A percentile compares a stretch with the other conserved stretches of the same genome.
These are phyloP conservation scores for Melanostigma gelatinosum DNA, from an alignment of 2,113 vertebrate genomes.

Conservation along the genomic window DNA sequence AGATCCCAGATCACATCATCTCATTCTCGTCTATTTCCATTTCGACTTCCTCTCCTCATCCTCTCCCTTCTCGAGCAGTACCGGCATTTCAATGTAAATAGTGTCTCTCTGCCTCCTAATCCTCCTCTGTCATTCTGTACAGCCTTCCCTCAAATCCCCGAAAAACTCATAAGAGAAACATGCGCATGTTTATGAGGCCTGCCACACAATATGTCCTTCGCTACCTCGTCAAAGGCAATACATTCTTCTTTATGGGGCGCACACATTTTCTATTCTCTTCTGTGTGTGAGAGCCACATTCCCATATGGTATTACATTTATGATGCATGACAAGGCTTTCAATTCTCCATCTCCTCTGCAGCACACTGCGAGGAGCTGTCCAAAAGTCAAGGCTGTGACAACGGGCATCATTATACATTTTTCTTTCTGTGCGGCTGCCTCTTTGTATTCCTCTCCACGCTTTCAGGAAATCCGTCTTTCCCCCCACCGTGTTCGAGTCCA, in stretches of 20 bases:
- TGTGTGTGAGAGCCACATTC: constrained; percentile 50
- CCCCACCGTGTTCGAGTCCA: constrained; percentile 32
- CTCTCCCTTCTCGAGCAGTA: constrained; percentile 40
- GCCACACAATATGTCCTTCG: constrained; percentile 59
- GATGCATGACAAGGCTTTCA: constrained; percentile 71
- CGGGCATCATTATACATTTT: constrained; percentile 69
- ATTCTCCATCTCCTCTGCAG: constrained; percentile 67
- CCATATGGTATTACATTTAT: constrained; percentile 72
- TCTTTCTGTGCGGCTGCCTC: constrained; percentile 51
- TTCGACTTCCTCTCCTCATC: constrained; percentile 38
- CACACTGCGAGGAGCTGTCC: constrained; percentile 62
- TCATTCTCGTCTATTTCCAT: constrained; percentile 57
- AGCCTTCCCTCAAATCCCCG: constrained; percentile 50
- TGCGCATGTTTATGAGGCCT: constrained; percentile 63
- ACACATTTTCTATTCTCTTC: constrained; percentile 57
- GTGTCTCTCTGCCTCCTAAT: constrained; percentile 61
- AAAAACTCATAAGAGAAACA: constrained; percentile 68
- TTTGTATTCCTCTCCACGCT: constrained; percentile 67
- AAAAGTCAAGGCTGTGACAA: constrained; percentile 73
- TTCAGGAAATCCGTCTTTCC: constrained; percentile 64
- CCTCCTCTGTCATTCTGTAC: constrained; percentile 42
- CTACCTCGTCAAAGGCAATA: constrained; percentile 53
- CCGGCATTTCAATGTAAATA: constrained; percentile 68
- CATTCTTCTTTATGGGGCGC: constrained; percentile 58
- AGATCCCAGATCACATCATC: constrained; percentile 61